Evolutionary conservation across 2,888 invertebrate species (phyloP), one percentile per base, ranked within the genome.

Genomic region (Conops quadrifasciatus): DNA sequence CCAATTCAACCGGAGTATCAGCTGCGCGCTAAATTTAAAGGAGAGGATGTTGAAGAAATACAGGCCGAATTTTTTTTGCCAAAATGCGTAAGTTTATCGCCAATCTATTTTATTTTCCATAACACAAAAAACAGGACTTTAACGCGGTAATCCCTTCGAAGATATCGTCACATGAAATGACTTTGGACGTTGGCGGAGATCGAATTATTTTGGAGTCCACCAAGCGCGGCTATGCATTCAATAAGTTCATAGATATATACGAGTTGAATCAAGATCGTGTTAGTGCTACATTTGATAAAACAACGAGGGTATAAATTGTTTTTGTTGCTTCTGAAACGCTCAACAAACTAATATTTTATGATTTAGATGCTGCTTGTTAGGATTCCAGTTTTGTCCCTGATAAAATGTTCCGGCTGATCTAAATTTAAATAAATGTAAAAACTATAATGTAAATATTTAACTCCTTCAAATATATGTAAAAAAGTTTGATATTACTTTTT

Each of bases 101-200:
- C 19, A 2, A 2, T 21, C 13, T 3, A 67, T 47, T 63, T 21
- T 0, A 24, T 62, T 62, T 19, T 62, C 43, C 13, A n/a, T 36
- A 36, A 36, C 36, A 36, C 4, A 36, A n/a, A n/a, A n/a, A n/a
- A 36, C 4, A 56, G 53, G n/a, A 21, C 19, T 21, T 1, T 11
- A 62, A 21, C 9, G 28, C 58, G 53, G 4, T 56, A 7, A 19
- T 21, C 15, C 4, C 67, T 72, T 74, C 75, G 65, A 79, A 91
- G 91, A 84, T 89, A 72, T 88, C 89, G 68, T 81, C 89, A 0
- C 88, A 89, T 77, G 91, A 93, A 81, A 80, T 93, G 51, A 87
- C 87, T 59, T 80, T 94, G 70, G 91, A 92, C 83, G 85, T 93
- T 30, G 92, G 92, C n/a, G 91, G 92, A 81, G 93, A 94, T 84